A percentile compares a stretch with the other conserved stretches of the same genome.
Conservation (phyloP, 2,797 vertebrate genomes). For the Sebastes goodei region DNA sequence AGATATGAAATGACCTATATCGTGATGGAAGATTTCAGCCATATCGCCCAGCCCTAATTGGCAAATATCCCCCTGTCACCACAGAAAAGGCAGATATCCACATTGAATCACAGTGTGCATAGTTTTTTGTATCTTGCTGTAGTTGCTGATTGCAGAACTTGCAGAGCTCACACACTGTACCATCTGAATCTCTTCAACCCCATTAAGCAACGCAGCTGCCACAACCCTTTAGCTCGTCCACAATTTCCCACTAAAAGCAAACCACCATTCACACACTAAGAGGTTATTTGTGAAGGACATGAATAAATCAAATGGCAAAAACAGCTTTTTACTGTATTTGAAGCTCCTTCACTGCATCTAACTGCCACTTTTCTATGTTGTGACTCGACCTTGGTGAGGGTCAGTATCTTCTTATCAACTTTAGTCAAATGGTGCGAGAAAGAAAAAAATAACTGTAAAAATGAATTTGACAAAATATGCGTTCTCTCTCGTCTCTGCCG, state of each 20-base stretch:
- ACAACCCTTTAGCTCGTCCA: background rate
- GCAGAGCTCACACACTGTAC: background rate
- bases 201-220: background rate
- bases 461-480: background rate
- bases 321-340: background rate
- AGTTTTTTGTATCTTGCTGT: background rate
- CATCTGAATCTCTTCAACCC: background rate
- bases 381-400: background rate
- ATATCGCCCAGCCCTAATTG: too few species aligned
- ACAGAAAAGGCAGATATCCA: background rate
- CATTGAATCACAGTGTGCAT: background rate
- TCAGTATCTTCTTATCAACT: background rate
- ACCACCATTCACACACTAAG: background rate
- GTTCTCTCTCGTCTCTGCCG: background rate
- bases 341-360: background rate
- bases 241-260: background rate
- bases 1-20: too few species aligned
- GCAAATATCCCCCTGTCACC: background rate
- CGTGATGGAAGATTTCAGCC: too few species aligned
- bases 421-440: background rate
- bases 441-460: background rate
- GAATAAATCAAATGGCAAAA: background rate
- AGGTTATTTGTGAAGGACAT: background rate
- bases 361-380: background rate
- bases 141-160: background rate